These are phyloP conservation scores for Mixornis gularis DNA, from an alignment of 2,113 vertebrate species.

Conservation along the genomic window DNA sequence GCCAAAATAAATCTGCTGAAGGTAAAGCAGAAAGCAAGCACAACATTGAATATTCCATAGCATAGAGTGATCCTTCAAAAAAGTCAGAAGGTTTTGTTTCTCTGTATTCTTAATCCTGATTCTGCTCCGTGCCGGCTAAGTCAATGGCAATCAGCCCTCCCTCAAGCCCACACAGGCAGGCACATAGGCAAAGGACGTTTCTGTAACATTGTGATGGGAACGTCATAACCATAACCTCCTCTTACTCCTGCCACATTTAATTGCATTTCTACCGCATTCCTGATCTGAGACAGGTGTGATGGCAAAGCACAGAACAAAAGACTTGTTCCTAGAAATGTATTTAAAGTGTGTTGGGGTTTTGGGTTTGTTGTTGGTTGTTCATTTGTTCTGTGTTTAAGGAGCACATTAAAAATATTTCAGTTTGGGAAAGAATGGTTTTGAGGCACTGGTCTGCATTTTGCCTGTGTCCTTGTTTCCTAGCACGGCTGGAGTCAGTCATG, in stretches of 20 bases:
- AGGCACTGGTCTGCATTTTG: neutral
- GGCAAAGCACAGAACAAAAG: neutral
- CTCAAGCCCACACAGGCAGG: neutral
- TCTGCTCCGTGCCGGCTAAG: neutral
- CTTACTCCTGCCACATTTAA: neutral
- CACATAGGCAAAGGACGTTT: neutral
- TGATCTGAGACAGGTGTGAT: neutral
- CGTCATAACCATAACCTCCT: neutral
- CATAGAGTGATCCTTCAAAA: neutral
- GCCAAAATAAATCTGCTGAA: neutral
- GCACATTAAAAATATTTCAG: neutral
- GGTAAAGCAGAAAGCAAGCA: neutral
- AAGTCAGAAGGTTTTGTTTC: neutral
- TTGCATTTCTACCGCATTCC: neutral
- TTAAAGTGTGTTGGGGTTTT: neutral
- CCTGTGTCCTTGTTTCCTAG: neutral
- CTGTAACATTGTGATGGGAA: neutral
- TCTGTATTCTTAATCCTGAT: neutral
- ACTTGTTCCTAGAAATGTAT: neutral
- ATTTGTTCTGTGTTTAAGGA: neutral
- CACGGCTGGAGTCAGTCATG: accelerated
- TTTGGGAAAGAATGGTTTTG: neutral
- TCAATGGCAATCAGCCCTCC: neutral
- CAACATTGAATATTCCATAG: neutral
- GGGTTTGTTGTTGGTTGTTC: neutral